Percentiles rank a stretch among this genome's conserved stretches.
Conservation (phyloP, 2,888 invertebrate genomes). For the Lepidochrysops patricia region DNA sequence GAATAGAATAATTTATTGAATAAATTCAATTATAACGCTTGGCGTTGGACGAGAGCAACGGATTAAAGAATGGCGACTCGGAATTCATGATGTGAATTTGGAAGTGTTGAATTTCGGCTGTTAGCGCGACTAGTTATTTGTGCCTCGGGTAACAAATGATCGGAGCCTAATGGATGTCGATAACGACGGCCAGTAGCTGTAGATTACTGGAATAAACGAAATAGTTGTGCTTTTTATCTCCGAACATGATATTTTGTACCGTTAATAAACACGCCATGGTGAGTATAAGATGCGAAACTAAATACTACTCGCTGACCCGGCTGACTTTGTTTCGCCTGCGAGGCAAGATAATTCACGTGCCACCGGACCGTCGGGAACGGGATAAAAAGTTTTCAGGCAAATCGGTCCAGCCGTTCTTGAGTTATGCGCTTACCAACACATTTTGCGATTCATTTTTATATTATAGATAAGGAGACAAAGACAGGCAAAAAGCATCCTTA, state of each 20-base stretch:
- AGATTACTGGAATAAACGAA: not conserved
- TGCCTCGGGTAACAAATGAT: slow-evolving; percentile 2
- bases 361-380: too few species aligned
- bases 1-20: slow-evolving; percentile 9
- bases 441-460: too few species aligned
- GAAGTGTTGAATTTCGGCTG: not conserved
- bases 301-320: too few species aligned
- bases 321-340: too few species aligned
- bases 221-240: not conserved
- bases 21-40: slow-evolving; percentile 3
- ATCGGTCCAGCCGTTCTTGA: too few species aligned
- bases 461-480: too few species aligned
- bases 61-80: not conserved
- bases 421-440: too few species aligned
- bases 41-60: not conserved
- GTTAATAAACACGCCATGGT: too few species aligned
- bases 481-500: too few species aligned
- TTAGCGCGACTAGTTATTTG: not conserved
- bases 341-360: too few species aligned
- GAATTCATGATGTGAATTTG: slow-evolving; percentile 3
- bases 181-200: not conserved
- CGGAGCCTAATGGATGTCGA: not conserved
- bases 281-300: too few species aligned
- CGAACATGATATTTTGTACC: not conserved
- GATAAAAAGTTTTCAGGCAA: too few species aligned